Evolutionary conservation across 2,888 invertebrate species (phyloP).

Genomic region (Caenorhabditis sulstoni): DNA sequence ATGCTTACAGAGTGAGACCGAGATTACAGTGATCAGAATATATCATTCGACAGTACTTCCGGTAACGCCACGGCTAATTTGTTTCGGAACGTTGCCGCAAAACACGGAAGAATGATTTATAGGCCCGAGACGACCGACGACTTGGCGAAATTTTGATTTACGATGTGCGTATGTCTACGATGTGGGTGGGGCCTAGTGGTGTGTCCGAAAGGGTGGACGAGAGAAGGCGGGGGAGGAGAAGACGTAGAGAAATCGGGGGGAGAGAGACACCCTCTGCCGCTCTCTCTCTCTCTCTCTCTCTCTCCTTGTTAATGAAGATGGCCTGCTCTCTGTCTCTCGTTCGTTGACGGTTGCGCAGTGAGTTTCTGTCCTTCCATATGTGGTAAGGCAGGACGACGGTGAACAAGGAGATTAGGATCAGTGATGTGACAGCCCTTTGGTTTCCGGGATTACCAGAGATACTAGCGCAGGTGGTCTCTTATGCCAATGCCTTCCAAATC

Average conservation of each 20-base stretch:
- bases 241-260: slow-evolving; percentile 16
- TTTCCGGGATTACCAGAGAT: slow-evolving; percentile 41
- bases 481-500: not conserved
- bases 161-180: slow-evolving; percentile 64
- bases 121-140: slow-evolving; percentile 42
- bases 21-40: slow-evolving; percentile 2
- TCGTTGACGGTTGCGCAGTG: slow-evolving; percentile 22
- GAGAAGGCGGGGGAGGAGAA: slow-evolving; percentile 16
- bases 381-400: slow-evolving; percentile 14
- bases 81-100: slow-evolving; percentile 34
- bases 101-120: slow-evolving; percentile 65
- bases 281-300: slow-evolving; percentile 35
- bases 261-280: slow-evolving; percentile 8
- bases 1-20: slow-evolving; percentile 6
- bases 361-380: slow-evolving; percentile 40
- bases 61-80: slow-evolving; percentile 27
- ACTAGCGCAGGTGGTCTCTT: slow-evolving; percentile 38
- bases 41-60: slow-evolving; percentile 40
- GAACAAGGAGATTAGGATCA: slow-evolving; percentile 46
- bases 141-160: slow-evolving; percentile 73
- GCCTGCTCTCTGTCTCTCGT: slow-evolving; percentile 35
- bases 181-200: slow-evolving; percentile 48
- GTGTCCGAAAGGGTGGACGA: slow-evolving; percentile 18
- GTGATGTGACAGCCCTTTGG: slow-evolving; percentile 26
- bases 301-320: slow-evolving; percentile 57